Conservation (phyloP, 2,888 invertebrate species). For the Leptinotarsa haldemani region DNA sequence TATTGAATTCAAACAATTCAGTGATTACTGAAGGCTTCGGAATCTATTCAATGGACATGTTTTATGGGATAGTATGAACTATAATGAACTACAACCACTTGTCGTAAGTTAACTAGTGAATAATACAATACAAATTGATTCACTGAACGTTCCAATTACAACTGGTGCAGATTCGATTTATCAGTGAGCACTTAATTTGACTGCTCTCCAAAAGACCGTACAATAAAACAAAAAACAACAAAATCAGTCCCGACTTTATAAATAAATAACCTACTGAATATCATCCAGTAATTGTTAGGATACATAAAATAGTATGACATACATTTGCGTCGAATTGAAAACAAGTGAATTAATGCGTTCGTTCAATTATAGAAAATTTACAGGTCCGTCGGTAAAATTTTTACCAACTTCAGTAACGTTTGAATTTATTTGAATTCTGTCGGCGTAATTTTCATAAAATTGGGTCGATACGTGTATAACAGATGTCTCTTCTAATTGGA, state of each 20-base stretch:
- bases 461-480: conserved; percentile 40
- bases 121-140: conserved; percentile 13
- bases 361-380: conserved; percentile 22
- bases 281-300: conserved; percentile 3
- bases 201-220: neutral
- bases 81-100: neutral
- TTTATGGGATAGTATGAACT: neutral
- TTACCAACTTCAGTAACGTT: conserved; percentile 36
- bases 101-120: neutral
- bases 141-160: conserved; percentile 4
- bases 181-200: conserved; percentile 13
- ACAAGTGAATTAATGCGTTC: conserved; percentile 23
- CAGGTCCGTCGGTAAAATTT: conserved; percentile 28
- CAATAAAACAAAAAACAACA: conserved; percentile 20
- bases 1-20: too few relatives aligned
- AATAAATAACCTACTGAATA: conserved; percentile 26
- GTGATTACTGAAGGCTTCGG: neutral
- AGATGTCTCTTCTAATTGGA: conserved; percentile 39
- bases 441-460: conserved; percentile 38
- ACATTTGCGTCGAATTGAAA: conserved; percentile 19
- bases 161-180: neutral
- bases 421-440: conserved; percentile 34
- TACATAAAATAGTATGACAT: conserved; percentile 16
- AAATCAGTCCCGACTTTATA: conserved; percentile 13
- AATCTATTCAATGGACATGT: neutral